Conservation (phyloP, 2,797 vertebrate genomes). For the Leuciscus waleckii region DNA sequence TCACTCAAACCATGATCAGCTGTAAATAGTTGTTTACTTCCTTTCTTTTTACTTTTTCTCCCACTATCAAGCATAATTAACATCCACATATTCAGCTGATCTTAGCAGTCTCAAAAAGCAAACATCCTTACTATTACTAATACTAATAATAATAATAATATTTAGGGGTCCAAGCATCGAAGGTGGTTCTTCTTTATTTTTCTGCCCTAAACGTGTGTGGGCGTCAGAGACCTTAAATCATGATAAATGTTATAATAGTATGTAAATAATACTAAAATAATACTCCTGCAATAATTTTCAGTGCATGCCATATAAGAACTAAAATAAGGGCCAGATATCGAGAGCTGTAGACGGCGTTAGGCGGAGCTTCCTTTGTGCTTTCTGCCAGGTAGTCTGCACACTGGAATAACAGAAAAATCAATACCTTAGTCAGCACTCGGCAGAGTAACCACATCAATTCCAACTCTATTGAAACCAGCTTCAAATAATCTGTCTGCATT, state of each 20-base stretch:
- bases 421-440: constrained; percentile 41
- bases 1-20: neutral
- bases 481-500: constrained; percentile 29
- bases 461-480: constrained; percentile 31
- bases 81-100: neutral
- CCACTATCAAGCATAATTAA: constrained; percentile 19
- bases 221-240: neutral
- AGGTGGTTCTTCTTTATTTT: neutral
- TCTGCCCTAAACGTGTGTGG: neutral
- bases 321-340: neutral
- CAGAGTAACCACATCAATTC: constrained; percentile 25
- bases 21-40: constrained; percentile 17
- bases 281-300: neutral
- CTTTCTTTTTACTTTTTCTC: constrained; percentile 15
- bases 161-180: neutral
- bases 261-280: neutral
- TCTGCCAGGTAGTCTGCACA: neutral
- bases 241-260: neutral
- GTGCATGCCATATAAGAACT: neutral
- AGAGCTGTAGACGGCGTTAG: neutral
- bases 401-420: constrained; percentile 35
- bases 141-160: neutral
- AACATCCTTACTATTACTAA: neutral
- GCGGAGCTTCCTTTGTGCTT: neutral
- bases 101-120: neutral